Evolutionary conservation across 2,113 vertebrate species (phyloP).

Genomic region (Cyprinus carpio): DNA sequence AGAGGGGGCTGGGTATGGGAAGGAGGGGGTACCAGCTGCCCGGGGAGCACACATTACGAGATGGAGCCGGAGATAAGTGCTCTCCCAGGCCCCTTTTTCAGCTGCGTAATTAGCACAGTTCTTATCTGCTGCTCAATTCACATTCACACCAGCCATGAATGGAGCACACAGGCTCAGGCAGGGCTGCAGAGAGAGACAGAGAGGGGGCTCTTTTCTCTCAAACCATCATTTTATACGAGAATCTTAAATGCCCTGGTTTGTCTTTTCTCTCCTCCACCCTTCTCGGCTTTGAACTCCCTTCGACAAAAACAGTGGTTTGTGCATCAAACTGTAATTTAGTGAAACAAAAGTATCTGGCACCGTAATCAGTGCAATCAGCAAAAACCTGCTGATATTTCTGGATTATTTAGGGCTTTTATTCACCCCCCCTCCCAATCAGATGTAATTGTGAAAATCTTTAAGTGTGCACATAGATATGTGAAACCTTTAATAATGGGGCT

Average conservation of each 20-base stretch:
- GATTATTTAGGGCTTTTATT: slow-evolving; percentile 74
- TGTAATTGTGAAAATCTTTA: slow-evolving; percentile 72
- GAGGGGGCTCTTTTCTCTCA: slow-evolving; percentile 66
- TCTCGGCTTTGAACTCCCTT: slow-evolving; percentile 74
- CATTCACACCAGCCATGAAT: slow-evolving; percentile 80
- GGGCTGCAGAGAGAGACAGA: slow-evolving; percentile 45
- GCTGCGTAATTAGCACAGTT: slow-evolving; percentile 82
- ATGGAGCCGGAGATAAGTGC: slow-evolving; percentile 84
- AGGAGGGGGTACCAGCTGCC: slow-evolving; percentile 77
- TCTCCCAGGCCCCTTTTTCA: slow-evolving; percentile 83
- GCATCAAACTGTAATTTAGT: slow-evolving; percentile 84
- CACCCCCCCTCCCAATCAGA: slow-evolving; percentile 63
- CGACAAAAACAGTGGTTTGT: slow-evolving; percentile 84
- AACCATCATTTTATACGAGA: slow-evolving; percentile 61
- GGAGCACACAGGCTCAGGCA: slow-evolving; percentile 62
- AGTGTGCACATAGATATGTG: slow-evolving; percentile 65
- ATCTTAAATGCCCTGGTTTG: slow-evolving; percentile 58
- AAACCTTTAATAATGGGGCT: slow-evolving; percentile 76
- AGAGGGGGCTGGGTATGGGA: slow-evolving; percentile 16
- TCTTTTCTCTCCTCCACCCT: slow-evolving; percentile 50
- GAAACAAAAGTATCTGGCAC: slow-evolving; percentile 80
- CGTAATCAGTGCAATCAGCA: slow-evolving; percentile 81
- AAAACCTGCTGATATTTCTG: slow-evolving; percentile 76
- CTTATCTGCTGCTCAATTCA: slow-evolving; percentile 83
- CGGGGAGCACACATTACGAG: slow-evolving; percentile 82